Evolutionary conservation across 2,888 invertebrate genomes (phyloP), one percentile per base, ranked within the genome.

Genomic region (Odontocerum albicorne): DNA sequence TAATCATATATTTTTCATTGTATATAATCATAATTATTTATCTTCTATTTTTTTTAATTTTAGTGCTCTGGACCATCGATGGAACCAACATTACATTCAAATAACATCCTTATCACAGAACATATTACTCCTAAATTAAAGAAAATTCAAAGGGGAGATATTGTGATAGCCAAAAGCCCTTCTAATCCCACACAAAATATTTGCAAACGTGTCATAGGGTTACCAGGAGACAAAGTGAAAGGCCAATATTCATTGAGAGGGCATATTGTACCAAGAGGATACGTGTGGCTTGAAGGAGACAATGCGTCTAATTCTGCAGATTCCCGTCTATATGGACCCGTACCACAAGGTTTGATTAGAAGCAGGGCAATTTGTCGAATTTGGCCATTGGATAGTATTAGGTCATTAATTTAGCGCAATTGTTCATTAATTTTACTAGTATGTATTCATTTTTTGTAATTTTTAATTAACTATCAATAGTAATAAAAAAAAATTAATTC

Each of bases 231-330:
- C 67, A 83, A 77, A 67, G 75, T 88, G 20, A 71, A 68, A 62
- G 71, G 72, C 2, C 64, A 67, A 22, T 75, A 74, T 62, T 69
- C 71, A 27, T 68, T 65, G 56, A 66, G 70, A 27, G 70, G 74
- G 55, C 75, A 85, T 62, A 67, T 82, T 68, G 87, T 94, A 35
- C 94, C 94, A 1, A 75, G 78, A 63, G 94, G 94, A 1, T 90
- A 92, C 71, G 87, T 95, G 0, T 96, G 95, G 95, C 72, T 96
- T 55, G 91, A 93, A 74, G 95, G 96, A 13, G 96, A 96, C 68
- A 96, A 96, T 71, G 77, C 79, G 8, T 71, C 70, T 47, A 92
- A 93, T 72, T 96, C 95, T 6, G 82, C 86, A 0, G 96, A 96
- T 73, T 95, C 95, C 1, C 81, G 94, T 63, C 75, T 77, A 4